These are phyloP conservation scores for Pao palembangensis DNA, from an alignment of 2,113 vertebrate species.

Conservation along the genomic window DNA sequence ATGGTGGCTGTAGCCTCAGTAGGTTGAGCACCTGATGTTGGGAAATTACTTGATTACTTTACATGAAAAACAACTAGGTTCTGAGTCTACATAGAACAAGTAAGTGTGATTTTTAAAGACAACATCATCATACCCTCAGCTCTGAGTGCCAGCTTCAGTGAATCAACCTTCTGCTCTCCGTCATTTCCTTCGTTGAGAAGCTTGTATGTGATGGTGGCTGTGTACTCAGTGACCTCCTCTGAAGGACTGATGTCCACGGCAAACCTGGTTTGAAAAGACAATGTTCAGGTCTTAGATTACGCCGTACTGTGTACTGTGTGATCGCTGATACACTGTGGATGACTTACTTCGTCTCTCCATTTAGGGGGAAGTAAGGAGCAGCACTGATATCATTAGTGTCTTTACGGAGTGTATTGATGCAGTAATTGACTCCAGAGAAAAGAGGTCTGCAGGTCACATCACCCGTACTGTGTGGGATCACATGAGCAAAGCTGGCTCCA, in stretches of 20 bases:
- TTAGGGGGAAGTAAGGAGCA: constrained; percentile 79
- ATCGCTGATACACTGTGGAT: neutral
- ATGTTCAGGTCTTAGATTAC: neutral
- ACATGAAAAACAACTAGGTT: neutral
- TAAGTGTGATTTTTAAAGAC: neutral
- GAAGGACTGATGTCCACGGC: constrained; percentile 78
- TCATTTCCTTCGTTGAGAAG: constrained; percentile 72
- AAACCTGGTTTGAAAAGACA: constrained; percentile 66
- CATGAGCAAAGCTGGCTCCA: constrained; percentile 66
- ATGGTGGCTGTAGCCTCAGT: constrained; percentile 74
- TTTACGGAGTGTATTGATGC: constrained; percentile 62
- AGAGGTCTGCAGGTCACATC: constrained; percentile 70
- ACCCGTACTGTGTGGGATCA: constrained; percentile 59
- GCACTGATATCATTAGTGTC: constrained; percentile 54
- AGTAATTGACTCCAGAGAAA: constrained; percentile 78
- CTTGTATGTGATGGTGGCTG: constrained; percentile 75
- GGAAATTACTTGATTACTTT: neutral
- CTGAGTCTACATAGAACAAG: neutral
- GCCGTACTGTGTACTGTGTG: neutral
- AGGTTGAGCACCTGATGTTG: constrained; percentile 67
- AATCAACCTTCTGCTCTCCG: constrained; percentile 72
- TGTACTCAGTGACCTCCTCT: constrained; percentile 79
- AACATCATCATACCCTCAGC: constrained; percentile 75
- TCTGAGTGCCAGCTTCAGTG: constrained; percentile 75
- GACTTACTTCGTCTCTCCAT: constrained; percentile 78